Base-by-base conservation (phyloP, 2,888 invertebrate species). In the Cecidostiba fungosa region DNA sequence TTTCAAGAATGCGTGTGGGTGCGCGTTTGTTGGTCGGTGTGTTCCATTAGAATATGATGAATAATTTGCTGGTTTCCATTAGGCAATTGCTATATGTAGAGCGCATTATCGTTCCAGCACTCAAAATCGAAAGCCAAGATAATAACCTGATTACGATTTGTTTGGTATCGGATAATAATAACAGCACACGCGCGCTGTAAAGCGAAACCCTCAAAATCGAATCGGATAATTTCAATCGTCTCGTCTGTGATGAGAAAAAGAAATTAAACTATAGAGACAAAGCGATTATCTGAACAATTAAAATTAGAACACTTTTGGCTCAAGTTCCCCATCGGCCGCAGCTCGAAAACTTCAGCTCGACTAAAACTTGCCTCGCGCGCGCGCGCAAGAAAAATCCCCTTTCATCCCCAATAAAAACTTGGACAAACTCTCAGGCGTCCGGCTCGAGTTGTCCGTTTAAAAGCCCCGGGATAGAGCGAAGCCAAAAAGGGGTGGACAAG, bases 371-470 rank as follows among this genome's bases (percentile, higher is more conserved):
- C 14, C 29, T 39, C 36, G 66, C 62, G n/a, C n/a, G n/a, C n/a
- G 29, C 26, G n/a, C 14, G 29, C 70, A 5, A 50, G 12, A 23
- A 32, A 39, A 72, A 72, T 72, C 23, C 26, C 59, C 19, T 72
- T 59, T 32, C 39, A 66, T 50, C 50, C 6, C 62, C 81, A 62
- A 80, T 85, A 85, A 85, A 80, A 39, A 80, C 47, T 85, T 73
- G 19, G 47, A 19, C 12, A 77, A 77, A 73, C 74, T 85, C 54
- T 32, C n/a, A 39, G 32, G 39, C 29, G 29, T 69, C 66, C 70
- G 32, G 29, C 66, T 23, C 62, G 47, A 74, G 54, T 39, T 82
- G 81, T 85, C 85, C 82, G 73, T 82, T 82, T 69, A 82, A 76
- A 79, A 82, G 77, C 76, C 76, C n/a, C 1, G 23, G 66, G 50